Evolutionary conservation across 1,140 invertebrate genomes (phyloP).

Genomic region (Camponotus floridanus): DNA sequence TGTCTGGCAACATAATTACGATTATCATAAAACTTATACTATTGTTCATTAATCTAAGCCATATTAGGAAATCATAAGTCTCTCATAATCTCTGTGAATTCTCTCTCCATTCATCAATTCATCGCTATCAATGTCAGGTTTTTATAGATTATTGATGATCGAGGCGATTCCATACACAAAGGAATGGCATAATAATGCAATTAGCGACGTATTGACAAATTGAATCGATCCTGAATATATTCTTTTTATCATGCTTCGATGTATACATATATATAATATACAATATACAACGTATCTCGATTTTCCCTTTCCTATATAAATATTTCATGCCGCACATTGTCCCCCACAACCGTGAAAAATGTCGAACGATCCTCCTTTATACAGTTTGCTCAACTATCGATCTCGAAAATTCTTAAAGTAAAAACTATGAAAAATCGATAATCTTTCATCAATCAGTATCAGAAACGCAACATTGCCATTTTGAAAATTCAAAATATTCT

Average conservation of each 20-base stretch:
- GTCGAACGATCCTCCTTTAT: constrained; percentile 56
- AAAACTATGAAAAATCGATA: constrained; percentile 81
- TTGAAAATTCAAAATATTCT: neutral
- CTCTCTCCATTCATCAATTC: constrained; percentile 25
- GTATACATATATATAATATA: constrained; percentile 4
- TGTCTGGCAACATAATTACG: neutral
- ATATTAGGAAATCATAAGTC: constrained; percentile 37
- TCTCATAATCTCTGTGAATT: constrained; percentile 37
- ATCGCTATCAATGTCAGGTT: constrained; percentile 61
- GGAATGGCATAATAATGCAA: constrained; percentile 84
- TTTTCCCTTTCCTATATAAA: constrained; percentile 80
- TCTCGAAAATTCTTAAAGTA: constrained; percentile 61
- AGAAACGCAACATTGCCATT: constrained; percentile 48
- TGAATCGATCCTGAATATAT: constrained; percentile 85
- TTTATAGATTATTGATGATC: constrained; percentile 83
- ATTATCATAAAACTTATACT: constrained; percentile 17
- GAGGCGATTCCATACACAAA: constrained; percentile 74
- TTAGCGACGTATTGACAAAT: constrained; percentile 85
- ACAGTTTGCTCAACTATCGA: constrained; percentile 30
- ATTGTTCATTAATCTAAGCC: constrained; percentile 50
- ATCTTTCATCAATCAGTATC: constrained; percentile 86
- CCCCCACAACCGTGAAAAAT: constrained; percentile 80
- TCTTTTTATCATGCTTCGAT: constrained; percentile 80
- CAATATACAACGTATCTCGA: constrained; percentile 45
- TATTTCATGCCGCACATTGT: constrained; percentile 83